phyloP scores from a whole-genome alignment of 1,140 invertebrate genomes.

The Physella acuta region DNA sequence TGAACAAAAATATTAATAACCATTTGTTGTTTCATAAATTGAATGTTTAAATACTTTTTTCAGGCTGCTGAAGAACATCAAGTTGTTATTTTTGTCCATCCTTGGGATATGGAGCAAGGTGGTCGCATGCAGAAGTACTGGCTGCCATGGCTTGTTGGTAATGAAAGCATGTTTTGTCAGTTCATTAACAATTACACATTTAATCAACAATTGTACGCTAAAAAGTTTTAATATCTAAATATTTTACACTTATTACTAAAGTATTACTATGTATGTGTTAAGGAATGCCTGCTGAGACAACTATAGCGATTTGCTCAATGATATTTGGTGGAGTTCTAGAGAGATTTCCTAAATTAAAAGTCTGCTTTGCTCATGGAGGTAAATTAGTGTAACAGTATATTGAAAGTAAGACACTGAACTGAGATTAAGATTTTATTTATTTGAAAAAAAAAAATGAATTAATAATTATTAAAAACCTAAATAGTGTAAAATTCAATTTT shows the following conservation, averaged over 20 bases:
- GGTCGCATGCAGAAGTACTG: conserved; percentile 66
- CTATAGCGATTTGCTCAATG: conserved; percentile 65
- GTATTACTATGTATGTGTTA: no score
- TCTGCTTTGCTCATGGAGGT: conserved; percentile 69
- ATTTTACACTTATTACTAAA: no score
- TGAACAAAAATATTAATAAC: no score
- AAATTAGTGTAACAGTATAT: conserved; percentile 1
- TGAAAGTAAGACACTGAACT: background rate
- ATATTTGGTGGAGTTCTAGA: conserved; percentile 68
- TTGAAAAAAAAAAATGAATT: no score
- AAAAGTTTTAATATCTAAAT: no score
- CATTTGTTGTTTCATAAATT: no score
- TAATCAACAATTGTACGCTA: no score
- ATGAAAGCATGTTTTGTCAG: background rate
- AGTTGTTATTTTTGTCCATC: conserved; percentile 66
- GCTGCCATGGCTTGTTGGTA: conserved; percentile 69
- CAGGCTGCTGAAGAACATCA: conserved; percentile 64
- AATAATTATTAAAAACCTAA: no score
- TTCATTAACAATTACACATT: background rate
- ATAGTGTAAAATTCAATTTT: no score
- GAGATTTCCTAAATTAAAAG: conserved; percentile 61
- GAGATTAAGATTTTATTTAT: no score
- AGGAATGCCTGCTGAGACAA: conserved; percentile 69
- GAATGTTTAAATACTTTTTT: no score
- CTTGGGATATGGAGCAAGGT: conserved; percentile 67